phyloP scores from a whole-genome alignment of 2,888 invertebrate genomes.

The Podabrus alpinus region DNA sequence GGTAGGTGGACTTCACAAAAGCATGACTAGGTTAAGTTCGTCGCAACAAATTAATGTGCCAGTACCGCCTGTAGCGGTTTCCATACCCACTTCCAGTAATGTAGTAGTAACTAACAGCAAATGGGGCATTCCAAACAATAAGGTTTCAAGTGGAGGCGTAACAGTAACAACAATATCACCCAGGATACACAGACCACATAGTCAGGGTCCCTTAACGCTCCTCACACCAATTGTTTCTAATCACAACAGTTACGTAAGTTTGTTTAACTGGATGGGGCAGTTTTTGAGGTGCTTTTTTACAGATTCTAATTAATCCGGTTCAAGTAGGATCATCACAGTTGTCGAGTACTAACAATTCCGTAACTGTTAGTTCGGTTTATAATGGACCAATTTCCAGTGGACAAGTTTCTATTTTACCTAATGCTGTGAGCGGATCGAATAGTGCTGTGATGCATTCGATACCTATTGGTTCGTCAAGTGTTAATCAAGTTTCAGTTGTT shows the following conservation, averaged over 20 bases:
- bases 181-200: constrained; percentile 56
- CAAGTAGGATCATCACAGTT: constrained; percentile 28
- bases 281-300: neutral
- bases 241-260: constrained; percentile 45
- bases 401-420: constrained; percentile 51
- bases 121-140: constrained; percentile 58
- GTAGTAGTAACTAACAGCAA: constrained; percentile 59
- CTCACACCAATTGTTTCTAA: constrained; percentile 40
- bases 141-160: constrained; percentile 61
- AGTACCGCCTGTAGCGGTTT: constrained; percentile 39
- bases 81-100: constrained; percentile 56
- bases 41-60: constrained; percentile 72
- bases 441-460: constrained; percentile 50
- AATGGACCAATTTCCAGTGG: constrained; percentile 49
- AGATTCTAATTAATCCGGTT: constrained; percentile 33
- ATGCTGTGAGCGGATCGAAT: constrained; percentile 37
- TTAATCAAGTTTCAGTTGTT: constrained; percentile 44
- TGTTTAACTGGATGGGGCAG: neutral
- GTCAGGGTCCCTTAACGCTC: constrained; percentile 60
- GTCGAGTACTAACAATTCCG: constrained; percentile 40
- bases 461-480: constrained; percentile 44
- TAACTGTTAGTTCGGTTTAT: constrained; percentile 53
- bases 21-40: constrained; percentile 80
- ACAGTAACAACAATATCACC: constrained; percentile 68
- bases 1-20: constrained; percentile 78